Evolutionary conservation across 2,888 invertebrate species (phyloP).

Genomic region (Antheraea yamamai): DNA sequence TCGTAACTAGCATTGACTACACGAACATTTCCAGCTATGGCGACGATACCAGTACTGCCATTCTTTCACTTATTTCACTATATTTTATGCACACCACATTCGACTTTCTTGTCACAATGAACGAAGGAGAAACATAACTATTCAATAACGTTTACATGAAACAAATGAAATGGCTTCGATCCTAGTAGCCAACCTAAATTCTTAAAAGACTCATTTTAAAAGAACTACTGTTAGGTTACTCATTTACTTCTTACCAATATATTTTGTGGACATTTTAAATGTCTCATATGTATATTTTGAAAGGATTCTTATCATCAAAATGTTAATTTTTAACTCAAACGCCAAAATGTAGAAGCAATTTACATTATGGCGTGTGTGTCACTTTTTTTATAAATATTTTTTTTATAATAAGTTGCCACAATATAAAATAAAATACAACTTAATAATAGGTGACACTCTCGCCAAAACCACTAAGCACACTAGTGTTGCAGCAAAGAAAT

Average conservation of each 20-base stretch:
- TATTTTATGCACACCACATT: slow-evolving; percentile 39
- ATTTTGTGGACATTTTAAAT: slow-evolving; percentile 74
- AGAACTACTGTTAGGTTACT: slow-evolving; percentile 36
- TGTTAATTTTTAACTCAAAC: slow-evolving; percentile 72
- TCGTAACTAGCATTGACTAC: slow-evolving; percentile 60
- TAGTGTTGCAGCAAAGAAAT: not conserved
- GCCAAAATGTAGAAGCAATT: slow-evolving; percentile 79
- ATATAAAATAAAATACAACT: slow-evolving; percentile 20
- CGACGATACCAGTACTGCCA: slow-evolving; percentile 61
- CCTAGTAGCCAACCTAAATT: slow-evolving; percentile 74
- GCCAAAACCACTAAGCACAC: not conserved
- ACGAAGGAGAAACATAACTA: slow-evolving; percentile 42
- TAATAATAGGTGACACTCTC: slow-evolving; percentile 25
- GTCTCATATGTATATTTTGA: slow-evolving; percentile 61
- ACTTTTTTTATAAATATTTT: slow-evolving; percentile 70
- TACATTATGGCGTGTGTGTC: slow-evolving; percentile 83
- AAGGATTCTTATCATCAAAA: slow-evolving; percentile 65
- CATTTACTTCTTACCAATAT: slow-evolving; percentile 70
- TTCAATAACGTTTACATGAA: slow-evolving; percentile 57
- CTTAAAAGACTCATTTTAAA: slow-evolving; percentile 46
- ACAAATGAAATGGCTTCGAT: slow-evolving; percentile 78
- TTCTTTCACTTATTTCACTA: slow-evolving; percentile 44
- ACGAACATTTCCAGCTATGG: slow-evolving; percentile 70
- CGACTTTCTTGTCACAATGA: slow-evolving; percentile 33
- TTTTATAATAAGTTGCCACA: slow-evolving; percentile 54